Base-by-base conservation (phyloP, 1,140 invertebrate species). In the Hormaphis cornu region DNA sequence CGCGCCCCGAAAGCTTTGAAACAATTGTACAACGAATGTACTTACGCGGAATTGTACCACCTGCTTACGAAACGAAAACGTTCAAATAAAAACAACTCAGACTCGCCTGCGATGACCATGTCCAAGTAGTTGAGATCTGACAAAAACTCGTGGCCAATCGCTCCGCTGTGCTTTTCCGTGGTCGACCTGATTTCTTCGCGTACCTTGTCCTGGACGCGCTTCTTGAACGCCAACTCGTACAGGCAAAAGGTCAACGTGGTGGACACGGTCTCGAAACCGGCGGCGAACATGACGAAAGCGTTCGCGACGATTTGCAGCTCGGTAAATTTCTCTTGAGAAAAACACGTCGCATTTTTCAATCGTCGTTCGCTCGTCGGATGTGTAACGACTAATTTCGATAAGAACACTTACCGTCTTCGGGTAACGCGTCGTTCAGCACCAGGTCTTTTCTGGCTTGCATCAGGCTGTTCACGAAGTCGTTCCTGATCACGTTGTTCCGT, bases 301-400 rank as follows among this genome's bases (percentile, higher is more conserved):
- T 89, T 85, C 0, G 84, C 82, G 2, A 85, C 78, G 8, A 91
- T 81, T 72, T 88, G 83, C n/a, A 84, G 80, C 40, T 84, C 84
- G 1, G 79, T 79, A 73, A 85, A 46, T n/a, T 33, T 58, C 20
- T 33, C 54, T 58, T 18, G 10, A 54, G 28, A 50, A 16, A n/a
- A 58, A 54, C n/a, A n/a, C n/a, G n/a, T n/a, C n/a, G n/a, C n/a
- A n/a, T n/a, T n/a, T n/a, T n/a, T n/a, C 6, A 50, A 16, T 20
- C 24, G 6, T 6, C 18, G 24, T 16, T 20, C n/a, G 7, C 24
- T 6, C 5, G 16, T 50, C 16, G 24, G 46, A 8, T 50, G 14
- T 10, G 50, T 22, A 4, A 10, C 20, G 20, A 53, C 28, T 2
- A 4, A 20, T 28, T 26, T 53, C 50, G 46, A 42, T 54, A 54